Evolutionary conservation across 2,797 vertebrate species (phyloP).

Genomic region (Toxotes lorentzi): DNA sequence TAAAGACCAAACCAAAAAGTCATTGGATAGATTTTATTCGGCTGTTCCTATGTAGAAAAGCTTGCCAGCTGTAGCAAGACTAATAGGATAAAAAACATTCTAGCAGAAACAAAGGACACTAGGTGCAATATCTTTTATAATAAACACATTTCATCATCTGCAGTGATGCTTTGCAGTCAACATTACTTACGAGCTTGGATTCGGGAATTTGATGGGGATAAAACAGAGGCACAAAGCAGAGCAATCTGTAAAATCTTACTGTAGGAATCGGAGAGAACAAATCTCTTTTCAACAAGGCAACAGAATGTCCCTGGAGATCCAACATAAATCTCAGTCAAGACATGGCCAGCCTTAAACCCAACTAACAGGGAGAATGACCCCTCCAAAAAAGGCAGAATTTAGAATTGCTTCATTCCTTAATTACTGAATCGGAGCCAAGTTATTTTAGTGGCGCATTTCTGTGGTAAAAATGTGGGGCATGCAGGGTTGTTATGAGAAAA

Average conservation of each 20-base stretch:
- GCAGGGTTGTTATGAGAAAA: constrained; percentile 38
- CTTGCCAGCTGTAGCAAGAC: constrained; percentile 11
- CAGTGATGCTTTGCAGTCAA: constrained; percentile 8
- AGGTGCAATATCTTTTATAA: not conserved
- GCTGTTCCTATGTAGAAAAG: not conserved
- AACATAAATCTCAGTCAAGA: constrained; percentile 63
- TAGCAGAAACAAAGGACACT: not conserved
- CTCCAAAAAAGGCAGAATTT: constrained; percentile 82
- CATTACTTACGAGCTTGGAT: not conserved
- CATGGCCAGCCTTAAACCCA: constrained; percentile 46
- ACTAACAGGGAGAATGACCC: constrained; percentile 35
- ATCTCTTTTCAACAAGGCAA: constrained; percentile 41
- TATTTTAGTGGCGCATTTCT: constrained; percentile 79
- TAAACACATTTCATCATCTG: not conserved
- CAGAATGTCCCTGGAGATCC: constrained; percentile 50
- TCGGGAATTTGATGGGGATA: constrained; percentile 1
- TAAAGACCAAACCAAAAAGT: constrained; percentile 61
- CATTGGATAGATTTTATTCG: constrained; percentile 55
- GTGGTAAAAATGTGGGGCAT: constrained; percentile 71
- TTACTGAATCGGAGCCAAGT: constrained; percentile 68
- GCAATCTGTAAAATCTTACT: constrained; percentile 25
- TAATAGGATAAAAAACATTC: constrained; percentile 1
- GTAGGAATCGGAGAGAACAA: constrained; percentile 40
- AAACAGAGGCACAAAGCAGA: constrained; percentile 28
- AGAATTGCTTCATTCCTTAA: constrained; percentile 65